Conservation (phyloP, 2,113 vertebrate species). For the Platichthys flesus region DNA sequence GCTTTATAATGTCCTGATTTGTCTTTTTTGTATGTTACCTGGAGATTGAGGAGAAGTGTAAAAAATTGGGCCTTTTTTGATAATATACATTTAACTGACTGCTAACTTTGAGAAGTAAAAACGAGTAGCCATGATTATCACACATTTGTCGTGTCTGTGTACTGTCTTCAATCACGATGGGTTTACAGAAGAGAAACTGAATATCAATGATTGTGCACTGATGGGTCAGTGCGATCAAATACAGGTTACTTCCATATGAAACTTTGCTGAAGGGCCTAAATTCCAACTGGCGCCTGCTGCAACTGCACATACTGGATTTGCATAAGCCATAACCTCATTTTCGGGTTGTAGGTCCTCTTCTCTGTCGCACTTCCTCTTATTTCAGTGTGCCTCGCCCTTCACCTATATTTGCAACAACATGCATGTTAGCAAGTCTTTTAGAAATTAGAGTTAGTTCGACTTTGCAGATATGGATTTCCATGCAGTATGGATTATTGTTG, state of each 20-base stretch:
- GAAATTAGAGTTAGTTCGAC: neutral
- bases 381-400: too few relatives aligned
- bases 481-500: neutral
- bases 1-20: slow-evolving; percentile 79
- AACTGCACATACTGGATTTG: neutral
- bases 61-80: slow-evolving; percentile 87
- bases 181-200: neutral
- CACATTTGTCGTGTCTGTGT: slow-evolving; percentile 7
- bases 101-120: slow-evolving; percentile 87
- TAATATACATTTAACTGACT: slow-evolving; percentile 89
- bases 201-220: neutral
- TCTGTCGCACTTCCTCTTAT: slow-evolving; percentile 14
- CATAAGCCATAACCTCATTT: too few relatives aligned
- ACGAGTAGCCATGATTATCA: slow-evolving; percentile 79
- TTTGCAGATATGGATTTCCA: neutral
- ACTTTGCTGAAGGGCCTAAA: slow-evolving; percentile 16
- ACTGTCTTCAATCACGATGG: neutral
- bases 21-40: slow-evolving; percentile 68
- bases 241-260: too few relatives aligned
- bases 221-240: neutral
- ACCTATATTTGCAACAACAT: too few relatives aligned
- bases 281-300: slow-evolving; percentile 8
- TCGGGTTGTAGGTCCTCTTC: slow-evolving; percentile 6
- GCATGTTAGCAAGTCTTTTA: neutral
- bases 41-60: slow-evolving; percentile 71